Percentiles rank a stretch among this genome's conserved stretches.
Conservation (phyloP, 2,113 vertebrate species). For the Barnardius zonarius region DNA sequence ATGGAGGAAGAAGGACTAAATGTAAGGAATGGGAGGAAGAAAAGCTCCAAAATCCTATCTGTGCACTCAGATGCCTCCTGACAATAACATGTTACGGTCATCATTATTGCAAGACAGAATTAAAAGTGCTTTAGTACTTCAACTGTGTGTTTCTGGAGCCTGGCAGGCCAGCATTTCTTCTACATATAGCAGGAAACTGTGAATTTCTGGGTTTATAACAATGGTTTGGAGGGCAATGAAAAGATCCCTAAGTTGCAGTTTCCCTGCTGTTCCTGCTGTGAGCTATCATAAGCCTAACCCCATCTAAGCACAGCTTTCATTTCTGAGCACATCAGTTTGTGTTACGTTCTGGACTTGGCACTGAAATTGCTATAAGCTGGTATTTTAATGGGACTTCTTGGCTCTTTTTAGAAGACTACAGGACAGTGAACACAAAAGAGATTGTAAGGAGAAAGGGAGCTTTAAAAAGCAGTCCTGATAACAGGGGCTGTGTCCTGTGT, state of each 20-base stretch:
- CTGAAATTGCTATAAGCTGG: neutral
- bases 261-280: neutral
- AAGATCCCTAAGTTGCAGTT: neutral
- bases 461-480: neutral
- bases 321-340: neutral
- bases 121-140: neutral
- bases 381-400: neutral
- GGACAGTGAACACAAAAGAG: neutral
- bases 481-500: too few relatives aligned
- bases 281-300: neutral
- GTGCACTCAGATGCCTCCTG: neutral
- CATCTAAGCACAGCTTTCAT: neutral
- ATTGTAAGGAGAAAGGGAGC: neutral
- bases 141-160: neutral
- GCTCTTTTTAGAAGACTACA: neutral
- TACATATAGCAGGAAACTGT: rapidly evolving
- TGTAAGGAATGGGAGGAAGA: neutral
- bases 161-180: neutral
- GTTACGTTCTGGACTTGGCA: neutral
- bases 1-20: neutral
- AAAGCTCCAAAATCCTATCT: neutral
- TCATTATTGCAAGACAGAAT: neutral
- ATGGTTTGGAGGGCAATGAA: neutral
- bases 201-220: neutral
- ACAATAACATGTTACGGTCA: slow-evolving; percentile 4